phyloP scores from a whole-genome alignment of 2,113 vertebrate genomes.

The Thermophis baileyi region DNA sequence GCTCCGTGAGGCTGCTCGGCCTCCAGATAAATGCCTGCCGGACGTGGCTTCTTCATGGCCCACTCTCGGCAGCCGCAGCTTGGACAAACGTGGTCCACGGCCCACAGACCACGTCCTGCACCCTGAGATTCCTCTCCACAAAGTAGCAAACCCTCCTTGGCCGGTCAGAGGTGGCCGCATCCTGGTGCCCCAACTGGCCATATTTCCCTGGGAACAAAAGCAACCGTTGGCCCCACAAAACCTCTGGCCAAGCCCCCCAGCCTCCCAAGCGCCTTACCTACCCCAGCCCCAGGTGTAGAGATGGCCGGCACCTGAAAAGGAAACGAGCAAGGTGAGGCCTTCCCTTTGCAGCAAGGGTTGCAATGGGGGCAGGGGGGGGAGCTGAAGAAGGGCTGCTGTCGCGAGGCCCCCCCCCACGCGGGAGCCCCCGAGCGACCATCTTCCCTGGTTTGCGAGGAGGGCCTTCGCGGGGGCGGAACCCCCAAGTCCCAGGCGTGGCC shows the following conservation, averaged over 20 bases:
- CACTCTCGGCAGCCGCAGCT: neutral
- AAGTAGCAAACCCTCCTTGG: conserved; percentile 77
- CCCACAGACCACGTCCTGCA: no score
- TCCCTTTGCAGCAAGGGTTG: no score
- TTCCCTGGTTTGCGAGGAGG: neutral
- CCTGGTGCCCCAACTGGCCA: conserved; percentile 86
- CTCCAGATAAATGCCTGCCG: rapidly evolving
- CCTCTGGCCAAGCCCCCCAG: no score
- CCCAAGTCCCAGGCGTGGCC: no score
- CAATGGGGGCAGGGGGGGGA: no score
- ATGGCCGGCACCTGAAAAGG: conserved; percentile 73
- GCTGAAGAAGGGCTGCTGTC: neutral
- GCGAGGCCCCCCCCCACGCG: neutral
- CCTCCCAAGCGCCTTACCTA: conserved; percentile 62
- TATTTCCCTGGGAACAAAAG: conserved; percentile 78
- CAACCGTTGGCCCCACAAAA: neutral
- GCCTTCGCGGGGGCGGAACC: neutral
- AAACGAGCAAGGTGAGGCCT: neutral
- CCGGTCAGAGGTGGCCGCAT: conserved; percentile 68
- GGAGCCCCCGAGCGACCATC: neutral
- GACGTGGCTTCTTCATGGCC: rapidly evolving
- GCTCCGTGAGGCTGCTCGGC: neutral
- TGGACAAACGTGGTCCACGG: no score
- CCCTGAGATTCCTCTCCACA: neutral
- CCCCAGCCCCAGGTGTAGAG: conserved; percentile 99